Conservation (phyloP, 1,140 invertebrate species). For the Chymomyza costata region DNA sequence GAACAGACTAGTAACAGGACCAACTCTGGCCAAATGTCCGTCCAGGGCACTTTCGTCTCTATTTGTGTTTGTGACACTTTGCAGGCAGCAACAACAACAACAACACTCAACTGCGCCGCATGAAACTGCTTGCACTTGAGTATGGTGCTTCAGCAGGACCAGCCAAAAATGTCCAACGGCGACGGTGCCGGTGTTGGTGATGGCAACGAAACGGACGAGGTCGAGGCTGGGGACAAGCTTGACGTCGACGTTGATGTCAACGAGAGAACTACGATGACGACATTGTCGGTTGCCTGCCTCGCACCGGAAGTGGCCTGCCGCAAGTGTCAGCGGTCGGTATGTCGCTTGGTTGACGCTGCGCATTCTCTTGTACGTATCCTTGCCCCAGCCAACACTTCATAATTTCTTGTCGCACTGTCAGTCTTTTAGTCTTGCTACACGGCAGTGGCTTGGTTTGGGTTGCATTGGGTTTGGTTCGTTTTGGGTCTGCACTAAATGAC, state of each 20-base stretch:
- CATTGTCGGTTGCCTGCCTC: neutral
- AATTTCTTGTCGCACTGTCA: conserved; percentile 55
- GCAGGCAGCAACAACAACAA: conserved; percentile 48
- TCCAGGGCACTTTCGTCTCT: conserved; percentile 17
- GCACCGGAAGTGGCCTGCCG: conserved; percentile 68
- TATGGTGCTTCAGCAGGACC: conserved; percentile 4
- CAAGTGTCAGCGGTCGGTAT: conserved; percentile 56
- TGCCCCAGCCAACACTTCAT: conserved; percentile 49
- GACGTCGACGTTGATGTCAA: conserved; percentile 8
- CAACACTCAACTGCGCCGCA: conserved; percentile 61
- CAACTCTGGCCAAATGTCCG: too few species aligned
- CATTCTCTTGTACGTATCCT: neutral
- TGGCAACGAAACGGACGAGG: conserved; percentile 38
- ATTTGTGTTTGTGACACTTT: conserved; percentile 66
- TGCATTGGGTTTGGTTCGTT: conserved; percentile 24
- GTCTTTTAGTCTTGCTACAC: conserved; percentile 16
- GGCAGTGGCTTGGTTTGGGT: too few species aligned
- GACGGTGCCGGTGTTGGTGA: conserved; percentile 6
- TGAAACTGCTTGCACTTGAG: conserved; percentile 65
- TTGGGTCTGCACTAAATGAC: conserved; percentile 59
- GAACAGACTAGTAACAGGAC: too few species aligned
- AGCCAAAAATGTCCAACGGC: conserved; percentile 59
- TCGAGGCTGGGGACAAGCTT: conserved; percentile 37
- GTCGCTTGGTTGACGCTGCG: too few species aligned
- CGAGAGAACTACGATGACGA: too few species aligned